Evolutionary conservation across 2,797 vertebrate species (phyloP).

Genomic region (Sciurus carolinensis): DNA sequence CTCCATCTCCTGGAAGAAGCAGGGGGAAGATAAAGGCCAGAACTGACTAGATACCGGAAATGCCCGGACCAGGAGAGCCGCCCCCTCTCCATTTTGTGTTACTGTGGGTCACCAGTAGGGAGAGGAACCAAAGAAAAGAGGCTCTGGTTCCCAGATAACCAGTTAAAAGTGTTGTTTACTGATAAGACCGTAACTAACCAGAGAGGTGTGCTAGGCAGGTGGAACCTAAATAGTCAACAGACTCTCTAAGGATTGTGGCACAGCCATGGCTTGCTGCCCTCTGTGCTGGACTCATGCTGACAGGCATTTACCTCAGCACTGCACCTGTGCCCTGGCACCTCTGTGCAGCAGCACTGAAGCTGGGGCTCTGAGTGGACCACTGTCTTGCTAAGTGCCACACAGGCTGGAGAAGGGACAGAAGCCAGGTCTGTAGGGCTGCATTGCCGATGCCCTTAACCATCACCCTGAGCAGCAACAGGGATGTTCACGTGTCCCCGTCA

Average conservation of each 20-base stretch:
- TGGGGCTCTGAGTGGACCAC: neutral
- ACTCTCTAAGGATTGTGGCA: rapidly evolving
- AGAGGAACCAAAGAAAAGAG: neutral
- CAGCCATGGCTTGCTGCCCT: too few relatives aligned
- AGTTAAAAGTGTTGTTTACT: neutral
- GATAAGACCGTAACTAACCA: rapidly evolving
- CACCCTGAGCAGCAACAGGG: rapidly evolving
- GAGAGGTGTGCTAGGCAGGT: neutral
- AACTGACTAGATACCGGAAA: rapidly evolving
- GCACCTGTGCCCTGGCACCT: rapidly evolving
- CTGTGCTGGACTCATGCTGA: rapidly evolving
- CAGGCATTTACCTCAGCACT: rapidly evolving
- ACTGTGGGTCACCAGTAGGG: neutral
- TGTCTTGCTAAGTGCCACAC: neutral
- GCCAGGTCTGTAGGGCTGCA: rapidly evolving
- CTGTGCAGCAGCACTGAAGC: neutral
- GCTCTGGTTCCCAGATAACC: neutral
- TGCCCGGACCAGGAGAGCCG: rapidly evolving
- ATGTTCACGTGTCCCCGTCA: rapidly evolving
- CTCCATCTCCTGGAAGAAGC: rapidly evolving
- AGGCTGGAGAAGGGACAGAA: neutral
- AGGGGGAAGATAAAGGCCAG: neutral
- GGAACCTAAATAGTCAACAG: too few relatives aligned
- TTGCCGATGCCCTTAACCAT: rapidly evolving
- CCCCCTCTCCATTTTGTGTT: too few relatives aligned